Evolutionary conservation across 2,888 invertebrate species (phyloP), one percentile per base, ranked within the genome.

Genomic region (Cremastinae sp.): DNA sequence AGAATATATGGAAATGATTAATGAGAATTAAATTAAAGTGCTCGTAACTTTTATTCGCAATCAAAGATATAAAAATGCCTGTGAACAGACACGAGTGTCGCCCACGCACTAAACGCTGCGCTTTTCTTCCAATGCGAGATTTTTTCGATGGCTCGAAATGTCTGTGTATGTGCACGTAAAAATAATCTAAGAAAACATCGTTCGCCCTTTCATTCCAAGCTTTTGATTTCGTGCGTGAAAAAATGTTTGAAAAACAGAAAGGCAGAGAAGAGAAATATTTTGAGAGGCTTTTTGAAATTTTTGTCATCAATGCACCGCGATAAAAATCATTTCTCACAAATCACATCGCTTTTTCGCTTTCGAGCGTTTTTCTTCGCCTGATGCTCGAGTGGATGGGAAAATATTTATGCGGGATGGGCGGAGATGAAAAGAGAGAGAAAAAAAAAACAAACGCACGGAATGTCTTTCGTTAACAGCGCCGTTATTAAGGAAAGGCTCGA

Each of bases 401-500:
- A 43, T 20, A 53, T 65, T 47, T 59, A 12, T 38, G 20, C 43
- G 65, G 41, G 59, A 10, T 14, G 65, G 14, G 53, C n/a, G n/a
- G n/a, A n/a, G n/a, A 16, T 18, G 18, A 28, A 14, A 38, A 51
- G 58, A 74, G 68, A 45, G 49, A 65, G 18, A 47, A 20, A 0
- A 61, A n/a, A 62, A 65, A 65, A 65, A 47, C n/a, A 2, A 28
- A 28, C 28, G 5, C 28, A 28, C 28, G 28, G 5, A 64, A 43
- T 75, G 38, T 69, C 22, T 76, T 54, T 76, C 73, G 65, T 80
- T 70, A 82, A 74, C 84, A 89, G 89, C 86, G 66, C 87, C 86
- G 14, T 84, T 86, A 59, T 76, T 87, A 78, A 85, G 87, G 82
- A 86, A 84, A 83, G 83, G 82, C 54, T 78, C 85, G 71, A 86